These are phyloP conservation scores for Himalopsyche kuldschensis DNA, from an alignment of 2,888 invertebrate species.

Conservation along the genomic window DNA sequence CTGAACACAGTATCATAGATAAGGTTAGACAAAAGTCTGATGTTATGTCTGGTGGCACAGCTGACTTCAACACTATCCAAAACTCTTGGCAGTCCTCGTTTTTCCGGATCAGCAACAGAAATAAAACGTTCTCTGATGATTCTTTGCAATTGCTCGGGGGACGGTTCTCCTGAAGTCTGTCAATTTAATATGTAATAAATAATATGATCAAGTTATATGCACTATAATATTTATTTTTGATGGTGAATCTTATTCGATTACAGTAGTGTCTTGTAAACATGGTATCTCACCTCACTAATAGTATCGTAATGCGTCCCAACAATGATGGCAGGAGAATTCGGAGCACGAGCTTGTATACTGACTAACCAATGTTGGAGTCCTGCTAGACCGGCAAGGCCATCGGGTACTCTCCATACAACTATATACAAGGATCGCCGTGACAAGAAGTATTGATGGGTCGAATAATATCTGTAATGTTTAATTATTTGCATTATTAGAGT, in stretches of 20 bases:
- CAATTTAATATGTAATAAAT: neutral
- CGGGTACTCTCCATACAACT: conserved; percentile 92
- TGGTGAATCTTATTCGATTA: neutral
- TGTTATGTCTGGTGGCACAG: conserved; percentile 85
- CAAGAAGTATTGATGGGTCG: conserved; percentile 97
- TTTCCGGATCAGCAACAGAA: conserved; percentile 93
- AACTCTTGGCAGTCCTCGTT: conserved; percentile 90
- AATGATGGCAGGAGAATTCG: conserved; percentile 94
- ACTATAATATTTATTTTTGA: neutral
- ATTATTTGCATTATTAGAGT: too few species aligned
- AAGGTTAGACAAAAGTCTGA: conserved; percentile 84
- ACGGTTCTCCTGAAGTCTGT: conserved; percentile 28
- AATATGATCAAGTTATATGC: too few species aligned
- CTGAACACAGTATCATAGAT: conserved; percentile 94
- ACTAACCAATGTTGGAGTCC: conserved; percentile 93
- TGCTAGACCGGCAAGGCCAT: conserved; percentile 86
- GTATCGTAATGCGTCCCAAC: conserved; percentile 96
- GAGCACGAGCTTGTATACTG: conserved; percentile 79
- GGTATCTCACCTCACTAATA: conserved; percentile 57
- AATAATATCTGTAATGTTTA: conserved; percentile 72
- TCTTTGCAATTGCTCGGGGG: conserved; percentile 83
- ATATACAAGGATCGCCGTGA: conserved; percentile 93
- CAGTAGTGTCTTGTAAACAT: neutral
- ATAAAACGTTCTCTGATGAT: conserved; percentile 86
- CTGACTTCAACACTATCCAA: conserved; percentile 91